Percentiles rank a stretch among this genome's conserved stretches.
phyloP scores from a whole-genome alignment of 2,888 invertebrate species.

The Drosophila peninsularis region DNA sequence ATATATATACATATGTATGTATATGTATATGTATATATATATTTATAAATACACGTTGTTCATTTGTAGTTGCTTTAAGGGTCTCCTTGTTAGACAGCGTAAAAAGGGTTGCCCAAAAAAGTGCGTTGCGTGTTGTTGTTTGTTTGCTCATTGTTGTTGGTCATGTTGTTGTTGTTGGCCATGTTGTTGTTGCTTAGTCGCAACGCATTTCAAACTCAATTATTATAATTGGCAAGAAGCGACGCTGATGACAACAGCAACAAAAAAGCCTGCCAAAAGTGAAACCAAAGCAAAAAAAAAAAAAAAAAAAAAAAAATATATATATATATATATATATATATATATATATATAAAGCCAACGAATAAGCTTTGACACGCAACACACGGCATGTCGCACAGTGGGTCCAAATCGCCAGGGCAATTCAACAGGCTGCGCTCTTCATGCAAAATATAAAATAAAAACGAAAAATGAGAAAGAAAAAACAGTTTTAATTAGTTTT shows the following conservation, averaged over 20 bases:
- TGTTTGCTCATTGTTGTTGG: slow-evolving; percentile 22
- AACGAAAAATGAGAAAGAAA: background rate
- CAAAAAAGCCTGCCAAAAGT: slow-evolving; percentile 19
- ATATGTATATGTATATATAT: slow-evolving; percentile 6
- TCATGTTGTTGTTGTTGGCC: slow-evolving; percentile 36
- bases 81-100: slow-evolving; percentile 43
- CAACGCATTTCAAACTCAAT: slow-evolving; percentile 78
- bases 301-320: background rate
- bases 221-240: slow-evolving; percentile 76
- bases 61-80: background rate
- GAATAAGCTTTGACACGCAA: slow-evolving; percentile 48
- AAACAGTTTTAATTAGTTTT: slow-evolving; percentile 19
- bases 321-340: background rate
- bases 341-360: background rate
- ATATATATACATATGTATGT: slow-evolving; percentile 9
- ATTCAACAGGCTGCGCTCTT: slow-evolving; percentile 25
- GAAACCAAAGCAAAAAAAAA: slow-evolving; percentile 25
- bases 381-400: slow-evolving; percentile 42
- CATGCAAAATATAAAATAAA: background rate
- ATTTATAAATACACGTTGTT: slow-evolving; percentile 11
- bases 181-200: slow-evolving; percentile 67
- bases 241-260: slow-evolving; percentile 36
- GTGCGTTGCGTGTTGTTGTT: slow-evolving; percentile 67
- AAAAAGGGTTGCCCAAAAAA: slow-evolving; percentile 70
- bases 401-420: slow-evolving; percentile 23